Percentiles rank a stretch among this genome's conserved stretches.
These are phyloP conservation scores for Corythornis madagascariensis DNA, from an alignment of 2,113 vertebrate genomes.

Conservation along the genomic window DNA sequence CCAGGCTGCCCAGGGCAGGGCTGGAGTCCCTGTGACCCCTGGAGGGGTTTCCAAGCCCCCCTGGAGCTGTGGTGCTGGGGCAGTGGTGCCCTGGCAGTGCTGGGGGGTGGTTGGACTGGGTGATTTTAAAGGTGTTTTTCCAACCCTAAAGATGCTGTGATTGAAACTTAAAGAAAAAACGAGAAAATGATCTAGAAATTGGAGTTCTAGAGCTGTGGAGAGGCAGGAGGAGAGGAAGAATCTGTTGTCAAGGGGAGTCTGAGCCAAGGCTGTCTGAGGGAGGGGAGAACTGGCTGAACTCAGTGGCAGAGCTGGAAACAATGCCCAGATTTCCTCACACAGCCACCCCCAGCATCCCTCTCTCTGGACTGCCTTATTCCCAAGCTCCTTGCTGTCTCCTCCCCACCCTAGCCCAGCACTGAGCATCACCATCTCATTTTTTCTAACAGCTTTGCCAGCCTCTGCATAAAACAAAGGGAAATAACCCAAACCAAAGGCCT, in stretches of 20 bases:
- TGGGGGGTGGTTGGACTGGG: too few species aligned
- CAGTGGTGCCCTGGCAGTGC: too few species aligned
- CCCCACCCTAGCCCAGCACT: accelerated
- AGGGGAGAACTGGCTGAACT: not conserved
- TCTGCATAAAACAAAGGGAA: not conserved
- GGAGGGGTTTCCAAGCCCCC: too few species aligned
- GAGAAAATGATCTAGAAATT: not conserved
- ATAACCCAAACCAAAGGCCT: not conserved
- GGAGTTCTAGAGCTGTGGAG: not conserved
- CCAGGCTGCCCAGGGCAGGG: too few species aligned
- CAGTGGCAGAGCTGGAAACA: not conserved
- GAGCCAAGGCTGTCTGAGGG: not conserved
- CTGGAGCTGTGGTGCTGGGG: too few species aligned
- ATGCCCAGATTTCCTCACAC: not conserved
- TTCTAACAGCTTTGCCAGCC: too few species aligned
- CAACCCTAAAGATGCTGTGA: not conserved
- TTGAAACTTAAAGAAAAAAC: not conserved
- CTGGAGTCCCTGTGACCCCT: too few species aligned
- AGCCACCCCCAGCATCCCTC: not conserved
- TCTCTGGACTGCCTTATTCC: accelerated
- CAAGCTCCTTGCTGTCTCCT: accelerated
- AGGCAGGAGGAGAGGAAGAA: not conserved
- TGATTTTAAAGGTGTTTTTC: too few species aligned
- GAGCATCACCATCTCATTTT: not conserved
- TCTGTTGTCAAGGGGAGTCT: accelerated